Evolutionary conservation across 2,113 vertebrate species (phyloP).

Genomic region (Arothron firmamentum): DNA sequence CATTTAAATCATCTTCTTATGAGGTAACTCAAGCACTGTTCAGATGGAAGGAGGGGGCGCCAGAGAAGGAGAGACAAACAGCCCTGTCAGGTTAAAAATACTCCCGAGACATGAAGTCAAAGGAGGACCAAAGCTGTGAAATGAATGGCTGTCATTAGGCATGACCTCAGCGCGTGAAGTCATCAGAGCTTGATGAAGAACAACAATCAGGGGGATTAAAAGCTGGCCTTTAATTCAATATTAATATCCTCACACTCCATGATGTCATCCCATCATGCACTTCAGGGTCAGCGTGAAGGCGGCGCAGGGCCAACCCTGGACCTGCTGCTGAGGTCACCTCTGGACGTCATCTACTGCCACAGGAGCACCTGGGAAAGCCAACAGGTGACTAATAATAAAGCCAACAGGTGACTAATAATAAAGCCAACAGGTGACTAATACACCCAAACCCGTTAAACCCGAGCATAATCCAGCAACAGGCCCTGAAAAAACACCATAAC

Average conservation of each 20-base stretch:
- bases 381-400: slow-evolving; percentile 1
- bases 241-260: slow-evolving; percentile 6
- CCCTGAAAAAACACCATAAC: no score
- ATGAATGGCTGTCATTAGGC: neutral
- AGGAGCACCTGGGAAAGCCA: slow-evolving; percentile 1
- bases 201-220: neutral
- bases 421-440: slow-evolving; percentile 4
- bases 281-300: neutral
- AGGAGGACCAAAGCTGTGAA: no score
- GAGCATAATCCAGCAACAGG: no score
- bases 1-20: neutral
- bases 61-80: slow-evolving; percentile 1
- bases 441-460: no score
- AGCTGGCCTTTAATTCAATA: neutral
- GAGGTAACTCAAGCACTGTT: neutral
- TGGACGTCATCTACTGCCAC: no score
- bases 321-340: no score
- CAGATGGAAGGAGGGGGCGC: slow-evolving; percentile 5
- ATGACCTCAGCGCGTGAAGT: slow-evolving; percentile 7
- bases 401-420: slow-evolving; percentile 6
- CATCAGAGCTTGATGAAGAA: neutral
- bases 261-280: slow-evolving; percentile 22
- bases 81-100: neutral
- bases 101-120: neutral
- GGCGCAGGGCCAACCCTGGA: slow-evolving; percentile 1